Evolutionary conservation across 2,888 invertebrate species (phyloP).

Genomic region (Sphaeridia pumilis): DNA sequence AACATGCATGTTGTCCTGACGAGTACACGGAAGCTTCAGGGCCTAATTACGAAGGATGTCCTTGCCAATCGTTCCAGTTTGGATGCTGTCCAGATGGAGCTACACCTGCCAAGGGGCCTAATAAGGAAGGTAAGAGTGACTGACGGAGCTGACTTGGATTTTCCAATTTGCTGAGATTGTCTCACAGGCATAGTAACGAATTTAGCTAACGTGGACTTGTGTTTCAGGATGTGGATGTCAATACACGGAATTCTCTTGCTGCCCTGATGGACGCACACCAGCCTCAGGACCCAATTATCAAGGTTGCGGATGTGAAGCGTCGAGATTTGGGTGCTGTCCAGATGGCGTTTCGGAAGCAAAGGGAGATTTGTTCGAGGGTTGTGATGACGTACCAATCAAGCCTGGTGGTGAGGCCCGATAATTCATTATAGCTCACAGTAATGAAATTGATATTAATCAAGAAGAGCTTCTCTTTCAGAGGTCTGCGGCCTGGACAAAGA

Average conservation of each 20-base stretch:
- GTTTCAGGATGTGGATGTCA: conserved; percentile 62
- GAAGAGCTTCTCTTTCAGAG: too few species aligned
- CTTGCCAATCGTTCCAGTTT: conserved; percentile 71
- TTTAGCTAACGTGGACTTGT: conserved; percentile 4
- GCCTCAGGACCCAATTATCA: conserved; percentile 61
- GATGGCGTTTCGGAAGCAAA: conserved; percentile 66
- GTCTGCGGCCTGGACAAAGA: conserved; percentile 61
- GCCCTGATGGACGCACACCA: conserved; percentile 67
- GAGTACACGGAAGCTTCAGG: conserved; percentile 62
- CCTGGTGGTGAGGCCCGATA: conserved; percentile 52
- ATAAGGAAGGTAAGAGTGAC: conserved; percentile 46
- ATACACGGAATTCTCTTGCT: conserved; percentile 66
- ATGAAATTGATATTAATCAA: too few species aligned
- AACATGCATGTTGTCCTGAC: conserved; percentile 74
- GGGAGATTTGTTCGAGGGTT: conserved; percentile 75
- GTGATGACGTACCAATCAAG: conserved; percentile 56
- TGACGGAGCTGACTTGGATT: too few species aligned
- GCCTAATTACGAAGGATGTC: conserved; percentile 67
- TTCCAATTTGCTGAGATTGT: too few species aligned
- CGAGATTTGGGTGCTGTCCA: conserved; percentile 72
- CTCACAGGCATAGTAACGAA: neutral
- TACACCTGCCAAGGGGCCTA: conserved; percentile 60
- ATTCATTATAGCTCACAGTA: neutral
- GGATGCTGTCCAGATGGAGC: conserved; percentile 82
- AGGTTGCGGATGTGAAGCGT: conserved; percentile 71